These are phyloP conservation scores for Apodemus sylvaticus DNA, from an alignment of 2,113 vertebrate genomes.

Conservation along the genomic window DNA sequence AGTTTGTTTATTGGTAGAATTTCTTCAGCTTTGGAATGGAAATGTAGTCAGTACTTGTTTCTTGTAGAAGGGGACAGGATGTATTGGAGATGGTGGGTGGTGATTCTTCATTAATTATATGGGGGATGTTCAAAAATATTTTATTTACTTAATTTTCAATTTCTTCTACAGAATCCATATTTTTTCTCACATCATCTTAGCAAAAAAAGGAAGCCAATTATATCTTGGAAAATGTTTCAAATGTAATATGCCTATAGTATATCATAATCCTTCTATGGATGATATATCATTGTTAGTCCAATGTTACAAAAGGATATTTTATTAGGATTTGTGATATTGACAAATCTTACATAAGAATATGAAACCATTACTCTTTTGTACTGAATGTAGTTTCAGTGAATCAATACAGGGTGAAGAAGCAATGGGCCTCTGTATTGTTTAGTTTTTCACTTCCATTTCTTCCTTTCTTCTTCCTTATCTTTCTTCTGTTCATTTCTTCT, in stretches of 20 bases:
- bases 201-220: neutral
- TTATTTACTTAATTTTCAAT: neutral
- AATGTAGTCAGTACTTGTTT: rapidly evolving
- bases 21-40: neutral
- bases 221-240: neutral
- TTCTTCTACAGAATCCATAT: neutral
- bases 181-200: neutral
- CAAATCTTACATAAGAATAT: neutral
- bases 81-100: too few species aligned
- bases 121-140: neutral
- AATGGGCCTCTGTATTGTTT: neutral
- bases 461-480: neutral
- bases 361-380: neutral
- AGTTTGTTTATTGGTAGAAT: neutral
- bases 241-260: too few species aligned
- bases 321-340: neutral
- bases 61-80: neutral
- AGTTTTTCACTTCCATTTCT: neutral
- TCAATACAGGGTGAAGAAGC: rapidly evolving
- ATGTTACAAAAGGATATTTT: neutral
- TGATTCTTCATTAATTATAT: neutral
- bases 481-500: neutral
- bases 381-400: neutral
- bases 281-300: too few species aligned
- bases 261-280: neutral